Evolutionary conservation across 2,888 invertebrate species (phyloP), one percentile per base, ranked within the genome.

Genomic region (Epistrophella euchroma): DNA sequence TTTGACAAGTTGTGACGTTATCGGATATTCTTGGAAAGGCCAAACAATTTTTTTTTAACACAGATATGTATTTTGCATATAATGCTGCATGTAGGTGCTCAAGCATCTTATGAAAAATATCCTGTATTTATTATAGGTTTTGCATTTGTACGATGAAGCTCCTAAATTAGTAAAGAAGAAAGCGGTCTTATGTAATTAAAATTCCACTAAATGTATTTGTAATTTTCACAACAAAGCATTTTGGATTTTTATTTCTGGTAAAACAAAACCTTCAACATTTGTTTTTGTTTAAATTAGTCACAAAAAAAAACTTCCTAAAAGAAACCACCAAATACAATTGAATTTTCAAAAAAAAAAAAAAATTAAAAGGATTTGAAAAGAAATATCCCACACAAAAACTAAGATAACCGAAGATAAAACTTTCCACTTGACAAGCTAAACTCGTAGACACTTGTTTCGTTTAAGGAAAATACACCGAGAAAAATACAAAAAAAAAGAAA

Each of bases 381-480:
- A 68, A 68, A 37, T 71, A 78, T 74, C 56, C 64, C 70, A 73
- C 68, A 78, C 50, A 68, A 78, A 83, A 78, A 83, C 66, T 68
- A 68, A 83, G 77, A 83, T 83, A 83, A 83, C 83, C 77, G 68
- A 77, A 52, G 70, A 83, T 84, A 78, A 78, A 84, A 84, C 78
- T 84, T 84, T 78, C 70, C 78, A 84, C 83, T 84, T 78, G 83
- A 78, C 83, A 84, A 78, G 78, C 83, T 78, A 64, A 84, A 71
- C 78, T 84, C 83, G 78, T 62, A 84, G 83, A 84, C 83, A 84
- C 83, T 84, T 84, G 83, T 84, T 84, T 74, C 83, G 70, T 84
- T 84, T 84, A 84, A 78, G 64, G 43, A 84, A 71, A 43, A 73
- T 58, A 74, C 35, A 78, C 66, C 62, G 28, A 52, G 25, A 82